Conservation (phyloP, 2,113 vertebrate genomes). For the Cygnus atratus region DNA sequence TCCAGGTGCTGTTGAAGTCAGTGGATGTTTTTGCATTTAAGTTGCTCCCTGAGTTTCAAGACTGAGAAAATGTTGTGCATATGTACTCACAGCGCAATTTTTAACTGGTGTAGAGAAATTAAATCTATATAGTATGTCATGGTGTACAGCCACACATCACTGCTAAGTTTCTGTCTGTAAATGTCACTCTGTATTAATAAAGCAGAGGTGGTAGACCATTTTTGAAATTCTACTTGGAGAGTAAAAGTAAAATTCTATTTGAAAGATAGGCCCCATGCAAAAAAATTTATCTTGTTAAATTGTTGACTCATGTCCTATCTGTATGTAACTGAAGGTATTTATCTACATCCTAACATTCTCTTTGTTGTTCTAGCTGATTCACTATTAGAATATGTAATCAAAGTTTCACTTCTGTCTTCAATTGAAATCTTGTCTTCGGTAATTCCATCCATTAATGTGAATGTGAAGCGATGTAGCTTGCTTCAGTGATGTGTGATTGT, state of each 20-base stretch:
- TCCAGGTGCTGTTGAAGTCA: not conserved
- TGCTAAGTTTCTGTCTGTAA: not conserved
- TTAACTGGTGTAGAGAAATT: not conserved
- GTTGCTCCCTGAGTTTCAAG: not conserved
- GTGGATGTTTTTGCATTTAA: not conserved
- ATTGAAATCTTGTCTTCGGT: not conserved
- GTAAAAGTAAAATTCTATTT: not conserved
- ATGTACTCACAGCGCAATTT: not conserved
- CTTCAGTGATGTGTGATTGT: not conserved
- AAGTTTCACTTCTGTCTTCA: not conserved
- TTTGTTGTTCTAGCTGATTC: not conserved
- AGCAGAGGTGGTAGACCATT: not conserved
- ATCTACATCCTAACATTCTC: not conserved
- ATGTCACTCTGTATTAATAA: not conserved
- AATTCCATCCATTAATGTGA: not conserved
- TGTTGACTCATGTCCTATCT: not conserved
- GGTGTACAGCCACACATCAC: not conserved
- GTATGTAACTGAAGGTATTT: not conserved
- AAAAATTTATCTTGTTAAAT: conserved; percentile 1
- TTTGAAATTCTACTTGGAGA: not conserved
- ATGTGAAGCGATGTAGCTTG: not conserved
- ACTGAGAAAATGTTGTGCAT: not conserved
- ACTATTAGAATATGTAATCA: not conserved
- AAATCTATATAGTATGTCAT: not conserved
- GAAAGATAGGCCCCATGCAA: not conserved